A percentile compares a stretch with the other conserved stretches of the same genome.
These are phyloP conservation scores for Pan paniscus DNA, from an alignment of 2,113 vertebrate species.

Conservation along the genomic window DNA sequence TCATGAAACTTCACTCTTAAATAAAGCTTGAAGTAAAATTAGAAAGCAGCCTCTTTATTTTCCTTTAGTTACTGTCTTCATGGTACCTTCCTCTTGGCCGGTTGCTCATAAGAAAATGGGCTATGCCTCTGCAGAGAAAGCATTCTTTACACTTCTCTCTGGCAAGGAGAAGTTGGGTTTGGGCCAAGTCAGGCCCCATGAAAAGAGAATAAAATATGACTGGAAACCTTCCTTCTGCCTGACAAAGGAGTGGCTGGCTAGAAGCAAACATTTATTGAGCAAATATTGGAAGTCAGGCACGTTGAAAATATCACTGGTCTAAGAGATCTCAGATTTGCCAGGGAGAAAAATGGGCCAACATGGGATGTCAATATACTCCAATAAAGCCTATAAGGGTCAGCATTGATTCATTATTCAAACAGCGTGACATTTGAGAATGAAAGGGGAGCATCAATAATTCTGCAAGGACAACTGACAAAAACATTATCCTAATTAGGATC, in stretches of 20 bases:
- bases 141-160: background rate
- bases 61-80: background rate
- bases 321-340: background rate
- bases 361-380: background rate
- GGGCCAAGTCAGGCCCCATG: background rate
- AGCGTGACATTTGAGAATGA: background rate
- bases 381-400: background rate
- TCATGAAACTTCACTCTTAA: conserved; percentile 51
- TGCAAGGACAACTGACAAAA: background rate
- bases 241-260: background rate
- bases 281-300: background rate
- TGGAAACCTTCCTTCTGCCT: background rate
- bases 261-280: background rate
- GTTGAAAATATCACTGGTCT: background rate
- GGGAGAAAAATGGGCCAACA: background rate
- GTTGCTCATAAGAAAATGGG: background rate
- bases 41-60: background rate
- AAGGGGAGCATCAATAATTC: background rate
- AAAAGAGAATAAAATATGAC: background rate
- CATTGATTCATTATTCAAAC: background rate
- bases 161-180: background rate
- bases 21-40: conserved; percentile 38
- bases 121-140: background rate
- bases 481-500: background rate
- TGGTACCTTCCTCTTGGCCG: background rate